phyloP scores from a whole-genome alignment of 2,888 invertebrate genomes.

The Drosophila subsilvestris region DNA sequence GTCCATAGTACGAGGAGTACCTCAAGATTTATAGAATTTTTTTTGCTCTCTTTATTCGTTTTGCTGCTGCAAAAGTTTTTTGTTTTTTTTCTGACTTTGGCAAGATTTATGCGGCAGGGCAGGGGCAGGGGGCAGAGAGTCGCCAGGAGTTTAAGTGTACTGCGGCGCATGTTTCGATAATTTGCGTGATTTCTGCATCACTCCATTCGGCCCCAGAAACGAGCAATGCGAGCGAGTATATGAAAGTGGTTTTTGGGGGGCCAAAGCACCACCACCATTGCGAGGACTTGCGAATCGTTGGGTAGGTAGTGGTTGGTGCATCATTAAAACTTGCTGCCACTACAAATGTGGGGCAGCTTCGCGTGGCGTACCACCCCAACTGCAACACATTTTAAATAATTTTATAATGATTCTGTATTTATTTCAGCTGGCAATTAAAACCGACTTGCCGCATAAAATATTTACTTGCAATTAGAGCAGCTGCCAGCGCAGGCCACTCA shows the following conservation, averaged over 20 bases:
- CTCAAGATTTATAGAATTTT: conserved; percentile 75
- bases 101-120: conserved; percentile 76
- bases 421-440: conserved; percentile 77
- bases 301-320: conserved; percentile 50
- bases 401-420: conserved; percentile 74
- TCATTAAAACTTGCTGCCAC: conserved; percentile 75
- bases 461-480: conserved; percentile 76
- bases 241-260: conserved; percentile 36
- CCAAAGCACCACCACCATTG: too few species aligned
- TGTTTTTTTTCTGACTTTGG: conserved; percentile 48
- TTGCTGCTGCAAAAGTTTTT: conserved; percentile 38
- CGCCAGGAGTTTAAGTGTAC: conserved; percentile 69
- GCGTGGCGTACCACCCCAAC: not conserved
- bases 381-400: conserved; percentile 45
- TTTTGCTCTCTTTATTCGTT: not conserved
- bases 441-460: conserved; percentile 68
- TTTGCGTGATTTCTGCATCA: conserved; percentile 78
- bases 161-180: conserved; percentile 78
- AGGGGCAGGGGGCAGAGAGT: too few species aligned
- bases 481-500: conserved; percentile 52
- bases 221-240: conserved; percentile 31
- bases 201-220: conserved; percentile 43
- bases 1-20: conserved; percentile 58
- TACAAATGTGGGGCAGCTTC: conserved; percentile 67
- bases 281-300: conserved; percentile 32